Conservation (phyloP, 2,888 invertebrate species). For the Schizotus pectinicornis region DNA sequence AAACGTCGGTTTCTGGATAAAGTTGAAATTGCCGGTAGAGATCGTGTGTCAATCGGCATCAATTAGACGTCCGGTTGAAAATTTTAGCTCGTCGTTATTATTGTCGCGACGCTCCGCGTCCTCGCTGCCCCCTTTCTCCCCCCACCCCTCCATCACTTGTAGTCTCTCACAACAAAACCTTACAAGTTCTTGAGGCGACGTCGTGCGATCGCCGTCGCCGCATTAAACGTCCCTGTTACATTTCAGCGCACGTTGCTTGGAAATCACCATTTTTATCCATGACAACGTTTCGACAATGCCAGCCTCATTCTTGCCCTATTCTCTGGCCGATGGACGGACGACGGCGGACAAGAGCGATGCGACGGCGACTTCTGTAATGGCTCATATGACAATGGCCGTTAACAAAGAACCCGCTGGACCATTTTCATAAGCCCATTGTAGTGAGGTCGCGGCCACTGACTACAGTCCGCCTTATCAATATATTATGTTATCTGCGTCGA, state of each 20-base stretch:
- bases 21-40: too few relatives aligned
- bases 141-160: too few relatives aligned
- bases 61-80: too few relatives aligned
- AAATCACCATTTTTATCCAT: constrained; percentile 56
- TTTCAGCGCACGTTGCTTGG: constrained; percentile 54
- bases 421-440: constrained; percentile 57
- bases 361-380: constrained; percentile 54
- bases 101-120: constrained; percentile 3
- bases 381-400: constrained; percentile 56
- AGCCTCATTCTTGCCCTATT: constrained; percentile 52
- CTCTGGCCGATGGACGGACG: constrained; percentile 40
- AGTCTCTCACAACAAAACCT: constrained; percentile 7
- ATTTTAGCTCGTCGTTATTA: too few relatives aligned
- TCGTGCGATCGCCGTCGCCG: background rate
- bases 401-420: constrained; percentile 58
- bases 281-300: constrained; percentile 55
- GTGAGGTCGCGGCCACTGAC: constrained; percentile 50
- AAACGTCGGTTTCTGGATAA: background rate
- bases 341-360: constrained; percentile 30
- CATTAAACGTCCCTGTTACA: constrained; percentile 44
- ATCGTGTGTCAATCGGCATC: too few relatives aligned
- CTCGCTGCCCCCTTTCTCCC: too few relatives aligned
- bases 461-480: constrained; percentile 47
- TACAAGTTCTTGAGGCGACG: constrained; percentile 5
- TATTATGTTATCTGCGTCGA: constrained; percentile 45